Percentiles rank a stretch among this genome's conserved stretches.
Evolutionary conservation across 2,113 vertebrate species (phyloP).

Genomic region (Narcine bancroftii): DNA sequence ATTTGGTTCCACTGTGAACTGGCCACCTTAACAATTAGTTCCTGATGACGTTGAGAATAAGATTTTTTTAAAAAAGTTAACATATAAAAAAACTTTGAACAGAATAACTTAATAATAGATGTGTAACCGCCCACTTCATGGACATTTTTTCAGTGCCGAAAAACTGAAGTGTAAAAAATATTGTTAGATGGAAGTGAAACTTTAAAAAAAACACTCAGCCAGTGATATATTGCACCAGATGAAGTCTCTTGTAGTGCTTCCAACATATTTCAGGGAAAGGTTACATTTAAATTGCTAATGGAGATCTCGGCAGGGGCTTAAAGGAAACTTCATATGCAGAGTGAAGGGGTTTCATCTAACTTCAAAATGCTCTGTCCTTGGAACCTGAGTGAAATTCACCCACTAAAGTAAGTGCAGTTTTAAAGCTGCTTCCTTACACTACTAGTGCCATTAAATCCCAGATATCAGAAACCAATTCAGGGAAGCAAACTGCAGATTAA

Average conservation of each 20-base stretch:
- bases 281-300: slow-evolving; percentile 33
- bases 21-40: neutral
- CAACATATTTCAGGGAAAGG: slow-evolving; percentile 19
- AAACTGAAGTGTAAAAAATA: neutral
- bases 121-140: neutral
- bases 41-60: neutral
- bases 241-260: neutral
- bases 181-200: neutral
- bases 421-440: neutral
- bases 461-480: neutral
- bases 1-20: neutral
- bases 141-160: neutral
- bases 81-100: neutral
- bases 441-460: neutral
- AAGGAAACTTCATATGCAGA: neutral
- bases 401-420: neutral
- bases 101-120: neutral
- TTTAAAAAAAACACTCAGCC: neutral
- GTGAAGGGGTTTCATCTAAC: neutral
- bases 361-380: neutral
- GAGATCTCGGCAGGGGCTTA: neutral
- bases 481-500: neutral
- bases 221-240: neutral
- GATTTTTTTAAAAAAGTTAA: neutral
- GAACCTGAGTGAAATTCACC: neutral